Evolutionary conservation across 2,888 invertebrate species (phyloP).

Genomic region (Hyposoter didymator): DNA sequence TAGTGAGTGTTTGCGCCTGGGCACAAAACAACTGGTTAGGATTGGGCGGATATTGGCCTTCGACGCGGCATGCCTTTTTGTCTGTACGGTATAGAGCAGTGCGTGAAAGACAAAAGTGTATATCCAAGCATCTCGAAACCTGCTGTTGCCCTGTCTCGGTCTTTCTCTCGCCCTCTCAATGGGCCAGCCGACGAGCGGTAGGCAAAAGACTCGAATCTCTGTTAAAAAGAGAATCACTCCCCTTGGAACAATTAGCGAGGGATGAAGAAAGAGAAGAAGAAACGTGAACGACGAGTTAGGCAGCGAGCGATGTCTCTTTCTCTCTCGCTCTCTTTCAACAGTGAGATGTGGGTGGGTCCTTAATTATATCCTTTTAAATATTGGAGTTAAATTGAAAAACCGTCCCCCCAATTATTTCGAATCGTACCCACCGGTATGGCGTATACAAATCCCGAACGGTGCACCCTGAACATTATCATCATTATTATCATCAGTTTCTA

Average conservation of each 20-base stretch:
- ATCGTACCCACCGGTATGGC: constrained; percentile 66
- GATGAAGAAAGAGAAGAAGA: constrained; percentile 52
- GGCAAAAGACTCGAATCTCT: constrained; percentile 36
- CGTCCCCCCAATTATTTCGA: constrained; percentile 80
- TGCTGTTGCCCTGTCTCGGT: constrained; percentile 32
- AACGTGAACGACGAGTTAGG: constrained; percentile 16
- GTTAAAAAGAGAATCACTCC: constrained; percentile 53
- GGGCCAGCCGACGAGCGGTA: neutral
- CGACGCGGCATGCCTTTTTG: constrained; percentile 41
- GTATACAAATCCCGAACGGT: constrained; percentile 7
- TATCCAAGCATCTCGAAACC: constrained; percentile 53
- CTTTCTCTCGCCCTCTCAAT: neutral
- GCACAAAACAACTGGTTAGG: constrained; percentile 53
- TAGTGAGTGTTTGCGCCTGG: constrained; percentile 39
- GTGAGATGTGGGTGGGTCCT: constrained; percentile 74
- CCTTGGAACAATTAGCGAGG: constrained; percentile 64
- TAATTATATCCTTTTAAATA: constrained; percentile 83
- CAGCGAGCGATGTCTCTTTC: neutral
- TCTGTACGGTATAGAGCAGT: constrained; percentile 8
- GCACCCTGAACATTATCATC: constrained; percentile 50
- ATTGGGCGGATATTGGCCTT: constrained; percentile 40
- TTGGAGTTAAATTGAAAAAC: constrained; percentile 82
- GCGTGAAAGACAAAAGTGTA: constrained; percentile 63
- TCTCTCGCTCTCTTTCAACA: constrained; percentile 24
- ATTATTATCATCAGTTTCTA: constrained; percentile 52